Conservation (phyloP, 1,140 invertebrate genomes). For the Drosophila pectinifera region DNA sequence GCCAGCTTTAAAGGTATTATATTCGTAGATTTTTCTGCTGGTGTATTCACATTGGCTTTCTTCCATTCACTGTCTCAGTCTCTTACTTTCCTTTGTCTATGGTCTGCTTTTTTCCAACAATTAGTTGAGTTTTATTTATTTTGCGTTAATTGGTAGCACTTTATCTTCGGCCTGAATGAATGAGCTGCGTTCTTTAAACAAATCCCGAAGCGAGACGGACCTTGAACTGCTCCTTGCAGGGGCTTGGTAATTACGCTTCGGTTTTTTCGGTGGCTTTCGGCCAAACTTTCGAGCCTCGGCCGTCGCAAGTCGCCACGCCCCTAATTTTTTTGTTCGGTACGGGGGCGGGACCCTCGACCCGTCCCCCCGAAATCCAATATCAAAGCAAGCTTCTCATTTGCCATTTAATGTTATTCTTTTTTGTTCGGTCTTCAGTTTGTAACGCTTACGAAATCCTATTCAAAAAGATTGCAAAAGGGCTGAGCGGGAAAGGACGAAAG, state of each 20-base stretch:
- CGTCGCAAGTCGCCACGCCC: slow-evolving; percentile 7
- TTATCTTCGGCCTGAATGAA: slow-evolving; percentile 81
- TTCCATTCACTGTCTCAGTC: slow-evolving; percentile 28
- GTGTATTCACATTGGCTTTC: slow-evolving; percentile 27
- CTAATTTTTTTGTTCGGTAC: background rate
- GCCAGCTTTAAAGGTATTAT: too few species aligned
- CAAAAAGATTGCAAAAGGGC: slow-evolving; percentile 80
- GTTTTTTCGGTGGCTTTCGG: slow-evolving; percentile 15
- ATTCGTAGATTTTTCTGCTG: slow-evolving; percentile 11
- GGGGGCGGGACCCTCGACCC: slow-evolving; percentile 1
- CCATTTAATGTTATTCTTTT: slow-evolving; percentile 76
- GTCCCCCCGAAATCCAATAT: slow-evolving; percentile 73
- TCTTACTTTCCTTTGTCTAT: slow-evolving; percentile 38
- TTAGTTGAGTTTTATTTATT: slow-evolving; percentile 85
- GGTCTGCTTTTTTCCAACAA: slow-evolving; percentile 73
- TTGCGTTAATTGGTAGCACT: slow-evolving; percentile 85
- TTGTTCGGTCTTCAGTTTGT: slow-evolving; percentile 69
- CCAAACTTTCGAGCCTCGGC: slow-evolving; percentile 25
- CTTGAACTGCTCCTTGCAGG: slow-evolving; percentile 63
- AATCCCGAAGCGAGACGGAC: slow-evolving; percentile 59
- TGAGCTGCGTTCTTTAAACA: slow-evolving; percentile 82
- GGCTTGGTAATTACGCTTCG: slow-evolving; percentile 73
- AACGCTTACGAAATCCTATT: slow-evolving; percentile 80
- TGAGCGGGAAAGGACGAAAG: too few species aligned
- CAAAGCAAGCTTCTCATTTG: slow-evolving; percentile 75